Base-by-base conservation (phyloP, 2,113 vertebrate species). In the Indicator indicator region DNA sequence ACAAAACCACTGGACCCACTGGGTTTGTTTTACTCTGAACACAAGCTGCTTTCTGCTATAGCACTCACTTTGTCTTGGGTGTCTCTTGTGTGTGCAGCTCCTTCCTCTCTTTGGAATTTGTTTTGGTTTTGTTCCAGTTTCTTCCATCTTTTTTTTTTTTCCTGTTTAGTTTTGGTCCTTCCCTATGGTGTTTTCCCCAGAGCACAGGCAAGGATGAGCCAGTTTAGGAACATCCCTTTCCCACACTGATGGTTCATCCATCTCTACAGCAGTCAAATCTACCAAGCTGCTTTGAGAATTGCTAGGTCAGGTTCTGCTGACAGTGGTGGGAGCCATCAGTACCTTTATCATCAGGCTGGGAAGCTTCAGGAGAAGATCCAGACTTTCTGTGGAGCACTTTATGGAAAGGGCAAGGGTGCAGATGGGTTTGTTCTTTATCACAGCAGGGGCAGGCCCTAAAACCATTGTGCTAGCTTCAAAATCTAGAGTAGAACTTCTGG, bases 11-110 rank as follows among this genome's bases (percentile, higher is more conserved):
- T 90, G 74, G 95, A 94, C 94, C 94, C 92, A 11, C 8, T 92
- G 95, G 95, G 94, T 97, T 96, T 97, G 80, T 96, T 97, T 96
- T 96, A 81, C 83, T 95, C 63, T 88, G 86, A 88, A 86, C 6
- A 23, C 92, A 95, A 95, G 88, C 90, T 82, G 86, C 91, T 94
- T 88, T 78, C 81, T 8, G 58, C 83, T 95, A 50, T 68, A 95
- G 90, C 80, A 75, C 76, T 94, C 88, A 40, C 58, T 90, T 71
- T 92, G 56, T 92, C 93, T 83, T 92, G 82, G 54, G 44, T 67
- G 58, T 92, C 58, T 94, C 38, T 36, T 58, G 40, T 91, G 54
- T 79, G 89, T 88, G 89, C 86, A 95, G 96, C 93, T 95, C 75
- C 64, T 92, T 86, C 75, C 23, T 88, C 84, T 91, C 78, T 95